Evolutionary conservation across 1,140 invertebrate genomes (phyloP).

Genomic region (Papilio machaon): DNA sequence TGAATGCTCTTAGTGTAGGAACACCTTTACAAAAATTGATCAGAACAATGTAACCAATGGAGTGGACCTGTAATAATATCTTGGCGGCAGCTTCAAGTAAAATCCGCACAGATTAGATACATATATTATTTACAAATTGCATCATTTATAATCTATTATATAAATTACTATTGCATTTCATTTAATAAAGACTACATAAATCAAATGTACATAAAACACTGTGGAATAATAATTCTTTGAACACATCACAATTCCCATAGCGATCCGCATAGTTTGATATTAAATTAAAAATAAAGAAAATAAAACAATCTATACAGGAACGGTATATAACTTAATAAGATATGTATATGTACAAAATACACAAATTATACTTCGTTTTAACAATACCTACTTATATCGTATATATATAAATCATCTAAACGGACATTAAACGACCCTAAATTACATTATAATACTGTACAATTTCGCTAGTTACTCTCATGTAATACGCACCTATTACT

Average conservation of each 20-base stretch:
- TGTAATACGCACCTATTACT: slow-evolving; percentile 64
- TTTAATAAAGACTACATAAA: slow-evolving; percentile 74
- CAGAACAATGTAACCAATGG: slow-evolving; percentile 48
- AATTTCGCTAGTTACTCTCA: slow-evolving; percentile 78
- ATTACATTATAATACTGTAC: slow-evolving; percentile 80
- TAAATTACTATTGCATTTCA: slow-evolving; percentile 81
- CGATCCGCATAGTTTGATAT: slow-evolving; percentile 68
- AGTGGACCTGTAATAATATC: slow-evolving; percentile 53
- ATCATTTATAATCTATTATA: slow-evolving; percentile 73
- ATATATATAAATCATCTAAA: slow-evolving; percentile 69
- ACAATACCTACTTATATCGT: slow-evolving; percentile 67
- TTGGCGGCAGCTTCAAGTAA: slow-evolving; percentile 49
- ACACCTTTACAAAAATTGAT: slow-evolving; percentile 37
- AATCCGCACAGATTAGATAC: slow-evolving; percentile 62
- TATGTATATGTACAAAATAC: slow-evolving; percentile 76
- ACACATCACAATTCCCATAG: slow-evolving; percentile 79
- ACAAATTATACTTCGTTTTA: slow-evolving; percentile 63
- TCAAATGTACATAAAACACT: slow-evolving; percentile 72
- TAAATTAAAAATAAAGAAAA: slow-evolving; percentile 66
- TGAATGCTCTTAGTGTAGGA: neutral
- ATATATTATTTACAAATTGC: slow-evolving; percentile 75
- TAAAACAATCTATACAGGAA: slow-evolving; percentile 79
- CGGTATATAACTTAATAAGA: slow-evolving; percentile 77
- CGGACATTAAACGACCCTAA: slow-evolving; percentile 71
- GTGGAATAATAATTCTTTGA: slow-evolving; percentile 63